A percentile compares a stretch with the other conserved stretches of the same genome.
phyloP scores from a whole-genome alignment of 2,888 invertebrate species.

The Microdon myrmicae region DNA sequence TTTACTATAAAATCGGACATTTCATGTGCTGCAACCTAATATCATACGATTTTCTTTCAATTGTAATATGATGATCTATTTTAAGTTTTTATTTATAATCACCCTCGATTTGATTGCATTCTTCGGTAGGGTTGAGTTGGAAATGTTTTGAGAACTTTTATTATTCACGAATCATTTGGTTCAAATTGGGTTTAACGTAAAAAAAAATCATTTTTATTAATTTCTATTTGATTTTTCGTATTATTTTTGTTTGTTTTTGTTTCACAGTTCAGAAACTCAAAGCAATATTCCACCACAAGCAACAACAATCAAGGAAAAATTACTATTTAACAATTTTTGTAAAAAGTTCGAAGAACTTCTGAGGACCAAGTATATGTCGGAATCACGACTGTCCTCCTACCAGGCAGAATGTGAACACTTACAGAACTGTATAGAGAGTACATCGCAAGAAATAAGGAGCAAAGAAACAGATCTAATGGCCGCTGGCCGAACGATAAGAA shows the following conservation, averaged over 20 bases:
- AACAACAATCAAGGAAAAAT: slow-evolving; percentile 59
- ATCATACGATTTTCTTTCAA: too few relatives aligned
- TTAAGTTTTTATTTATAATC: too few relatives aligned
- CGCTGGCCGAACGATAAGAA: slow-evolving; percentile 66
- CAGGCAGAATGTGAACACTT: slow-evolving; percentile 67
- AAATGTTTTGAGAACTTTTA: too few relatives aligned
- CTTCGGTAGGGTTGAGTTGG: too few relatives aligned
- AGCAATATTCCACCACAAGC: slow-evolving; percentile 34
- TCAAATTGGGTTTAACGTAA: too few relatives aligned
- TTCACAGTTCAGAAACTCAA: slow-evolving; percentile 33
- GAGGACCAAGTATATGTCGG: slow-evolving; percentile 61
- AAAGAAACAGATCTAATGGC: slow-evolving; percentile 70
- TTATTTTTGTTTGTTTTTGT: background rate
- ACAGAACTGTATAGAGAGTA: slow-evolving; percentile 68
- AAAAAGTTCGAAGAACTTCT: slow-evolving; percentile 64
- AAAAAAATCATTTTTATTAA: too few relatives aligned
- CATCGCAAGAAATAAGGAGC: slow-evolving; percentile 67
- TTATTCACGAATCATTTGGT: too few relatives aligned
- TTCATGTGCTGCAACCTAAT: too few relatives aligned
- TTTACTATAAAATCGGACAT: too few relatives aligned
- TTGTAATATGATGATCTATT: too few relatives aligned
- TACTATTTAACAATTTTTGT: slow-evolving; percentile 64
- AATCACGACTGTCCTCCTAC: slow-evolving; percentile 62
- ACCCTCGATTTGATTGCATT: too few relatives aligned
- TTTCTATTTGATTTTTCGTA: too few relatives aligned